Conservation (phyloP, 2,797 vertebrate genomes). For the Pseudomugil gertrudae region DNA sequence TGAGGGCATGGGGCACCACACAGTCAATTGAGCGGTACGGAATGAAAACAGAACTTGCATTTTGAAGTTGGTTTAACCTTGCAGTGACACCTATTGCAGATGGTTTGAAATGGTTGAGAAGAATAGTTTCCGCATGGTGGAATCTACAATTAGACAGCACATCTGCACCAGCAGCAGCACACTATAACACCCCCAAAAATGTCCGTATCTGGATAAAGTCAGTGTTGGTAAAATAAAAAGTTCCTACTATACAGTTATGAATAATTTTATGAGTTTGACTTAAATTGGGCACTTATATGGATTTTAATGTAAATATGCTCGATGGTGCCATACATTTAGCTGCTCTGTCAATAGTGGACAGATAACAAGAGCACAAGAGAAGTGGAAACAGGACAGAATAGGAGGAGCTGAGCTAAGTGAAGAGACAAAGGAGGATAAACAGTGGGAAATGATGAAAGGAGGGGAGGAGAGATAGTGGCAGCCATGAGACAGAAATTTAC, state of each 20-base stretch:
- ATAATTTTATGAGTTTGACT: conserved; percentile 69
- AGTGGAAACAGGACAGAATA: conserved; percentile 11
- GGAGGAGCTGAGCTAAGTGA: conserved; percentile 22
- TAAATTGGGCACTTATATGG: conserved; percentile 67
- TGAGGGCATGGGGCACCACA: conserved; percentile 16
- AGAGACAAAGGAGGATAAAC: conserved; percentile 46
- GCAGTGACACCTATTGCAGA: conserved; percentile 78
- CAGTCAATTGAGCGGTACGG: conserved; percentile 41
- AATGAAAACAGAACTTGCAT: conserved; percentile 66
- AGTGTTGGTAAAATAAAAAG: conserved; percentile 75
- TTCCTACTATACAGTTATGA: conserved; percentile 64
- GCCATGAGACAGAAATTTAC: conserved; percentile 70
- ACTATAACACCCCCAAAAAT: conserved; percentile 35
- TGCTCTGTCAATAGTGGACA: conserved; percentile 15
- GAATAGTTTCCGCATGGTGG: conserved; percentile 80
- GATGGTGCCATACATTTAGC: conserved; percentile 29
- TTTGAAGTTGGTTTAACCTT: conserved; percentile 77
- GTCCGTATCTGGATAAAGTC: conserved; percentile 47
- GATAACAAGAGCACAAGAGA: conserved; percentile 16
- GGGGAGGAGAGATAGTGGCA: conserved; percentile 61
- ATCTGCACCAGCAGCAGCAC: conserved; percentile 70
- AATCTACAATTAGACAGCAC: conserved; percentile 77
- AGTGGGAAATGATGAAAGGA: conserved; percentile 52
- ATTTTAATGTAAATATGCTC: conserved; percentile 70
- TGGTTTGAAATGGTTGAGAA: conserved; percentile 76